phyloP scores from a whole-genome alignment of 2,888 invertebrate genomes.

The Leuctra nigra region DNA sequence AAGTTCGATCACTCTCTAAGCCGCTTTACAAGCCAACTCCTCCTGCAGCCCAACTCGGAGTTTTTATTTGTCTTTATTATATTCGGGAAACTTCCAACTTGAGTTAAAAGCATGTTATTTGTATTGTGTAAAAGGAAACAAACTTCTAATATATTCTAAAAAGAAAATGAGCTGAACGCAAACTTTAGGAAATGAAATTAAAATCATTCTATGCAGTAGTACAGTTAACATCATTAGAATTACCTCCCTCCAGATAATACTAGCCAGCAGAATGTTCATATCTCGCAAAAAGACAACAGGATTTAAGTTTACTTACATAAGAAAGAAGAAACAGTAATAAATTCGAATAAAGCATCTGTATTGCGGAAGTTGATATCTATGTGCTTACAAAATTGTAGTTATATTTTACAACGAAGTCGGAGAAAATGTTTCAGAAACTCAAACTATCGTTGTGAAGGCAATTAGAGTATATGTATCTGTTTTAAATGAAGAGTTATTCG shows the following conservation, averaged over 20 bases:
- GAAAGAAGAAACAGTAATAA: too few relatives aligned
- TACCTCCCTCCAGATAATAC: neutral
- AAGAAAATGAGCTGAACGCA: neutral
- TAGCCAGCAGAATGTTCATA: too few relatives aligned
- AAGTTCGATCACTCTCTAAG: neutral
- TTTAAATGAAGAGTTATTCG: too few relatives aligned
- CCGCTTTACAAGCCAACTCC: neutral
- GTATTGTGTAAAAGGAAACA: neutral
- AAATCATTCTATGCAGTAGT: neutral
- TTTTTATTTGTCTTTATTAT: neutral
- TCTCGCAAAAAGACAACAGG: too few relatives aligned
- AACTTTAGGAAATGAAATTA: neutral
- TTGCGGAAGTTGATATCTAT: too few relatives aligned
- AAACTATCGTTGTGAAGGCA: too few relatives aligned
- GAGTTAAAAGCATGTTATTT: neutral
- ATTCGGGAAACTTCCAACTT: neutral
- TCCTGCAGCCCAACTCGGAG: neutral
- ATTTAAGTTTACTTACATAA: too few relatives aligned
- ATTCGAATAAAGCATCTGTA: too few relatives aligned
- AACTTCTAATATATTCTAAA: neutral
- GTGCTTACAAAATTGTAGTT: too few relatives aligned
- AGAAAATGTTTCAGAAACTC: too few relatives aligned
- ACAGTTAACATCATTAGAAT: neutral
- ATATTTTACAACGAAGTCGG: too few relatives aligned
- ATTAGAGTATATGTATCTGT: too few relatives aligned